Percentiles rank a stretch among this genome's conserved stretches.
Conservation (phyloP, 2,888 invertebrate species). For the Sinotaia quadrata region DNA sequence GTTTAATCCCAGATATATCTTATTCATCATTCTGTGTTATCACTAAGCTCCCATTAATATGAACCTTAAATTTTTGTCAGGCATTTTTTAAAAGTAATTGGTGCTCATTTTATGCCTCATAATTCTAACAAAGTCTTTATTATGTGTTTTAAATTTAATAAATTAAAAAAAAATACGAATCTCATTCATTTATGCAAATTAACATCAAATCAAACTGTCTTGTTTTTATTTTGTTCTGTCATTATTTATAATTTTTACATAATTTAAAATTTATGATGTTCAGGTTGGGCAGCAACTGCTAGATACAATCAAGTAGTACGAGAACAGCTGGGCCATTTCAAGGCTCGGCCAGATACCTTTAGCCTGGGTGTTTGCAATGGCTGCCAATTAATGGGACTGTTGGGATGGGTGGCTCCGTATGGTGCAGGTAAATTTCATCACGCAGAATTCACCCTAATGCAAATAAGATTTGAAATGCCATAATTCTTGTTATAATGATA, state of each 20-base stretch:
- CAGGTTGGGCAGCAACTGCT: slow-evolving; percentile 95
- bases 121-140: not conserved
- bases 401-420: slow-evolving; percentile 85
- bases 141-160: not conserved
- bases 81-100: no score
- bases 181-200: not conserved
- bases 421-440: slow-evolving; percentile 35
- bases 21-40: no score
- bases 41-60: no score
- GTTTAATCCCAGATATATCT: no score
- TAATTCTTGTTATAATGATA: no score
- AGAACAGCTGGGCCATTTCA: slow-evolving; percentile 85
- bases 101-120: no score
- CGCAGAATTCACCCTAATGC: no score
- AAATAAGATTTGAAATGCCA: no score
- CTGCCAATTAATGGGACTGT: slow-evolving; percentile 93
- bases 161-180: not conserved
- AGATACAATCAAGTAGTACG: slow-evolving; percentile 84
- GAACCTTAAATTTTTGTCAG: no score
- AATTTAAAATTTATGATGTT: no score
- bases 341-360: slow-evolving; percentile 83
- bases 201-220: not conserved
- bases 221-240: no score
- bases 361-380: slow-evolving; percentile 99
- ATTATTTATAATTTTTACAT: no score